These are phyloP conservation scores for Dicycla oo DNA, from an alignment of 2,888 invertebrate genomes.

Conservation along the genomic window DNA sequence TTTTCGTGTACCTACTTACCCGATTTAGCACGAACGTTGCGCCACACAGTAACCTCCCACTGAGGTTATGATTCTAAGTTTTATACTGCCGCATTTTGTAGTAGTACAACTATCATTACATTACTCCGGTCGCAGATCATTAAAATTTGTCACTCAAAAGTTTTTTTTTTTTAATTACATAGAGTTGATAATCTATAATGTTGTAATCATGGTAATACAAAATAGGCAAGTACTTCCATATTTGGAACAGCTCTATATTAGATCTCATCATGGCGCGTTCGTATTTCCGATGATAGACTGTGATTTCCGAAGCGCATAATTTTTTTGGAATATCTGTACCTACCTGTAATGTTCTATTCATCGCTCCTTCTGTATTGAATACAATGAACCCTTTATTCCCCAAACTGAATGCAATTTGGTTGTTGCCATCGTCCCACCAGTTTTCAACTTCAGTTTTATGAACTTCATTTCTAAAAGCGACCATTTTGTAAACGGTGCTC, in stretches of 20 bases:
- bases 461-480: constrained; percentile 93
- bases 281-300: neutral
- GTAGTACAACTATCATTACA: too few species aligned
- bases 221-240: neutral
- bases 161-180: neutral
- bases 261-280: neutral
- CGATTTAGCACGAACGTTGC: neutral
- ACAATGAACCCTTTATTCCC: constrained; percentile 93
- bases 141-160: neutral
- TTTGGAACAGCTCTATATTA: neutral
- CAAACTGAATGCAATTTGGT: constrained; percentile 95
- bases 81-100: too few species aligned
- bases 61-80: neutral
- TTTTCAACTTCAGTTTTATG: constrained; percentile 87
- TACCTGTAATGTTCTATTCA: constrained; percentile 90
- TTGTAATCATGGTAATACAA: neutral
- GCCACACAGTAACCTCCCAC: neutral
- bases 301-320: neutral
- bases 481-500: constrained; percentile 95
- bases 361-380: constrained; percentile 92
- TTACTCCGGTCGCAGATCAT: too few species aligned
- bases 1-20: too few species aligned
- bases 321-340: constrained; percentile 23
- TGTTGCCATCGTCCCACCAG: constrained; percentile 95
- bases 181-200: neutral